Evolutionary conservation across 2,797 vertebrate genomes (phyloP), one percentile per base, ranked within the genome.

Genomic region (Serranus cabrilla): DNA sequence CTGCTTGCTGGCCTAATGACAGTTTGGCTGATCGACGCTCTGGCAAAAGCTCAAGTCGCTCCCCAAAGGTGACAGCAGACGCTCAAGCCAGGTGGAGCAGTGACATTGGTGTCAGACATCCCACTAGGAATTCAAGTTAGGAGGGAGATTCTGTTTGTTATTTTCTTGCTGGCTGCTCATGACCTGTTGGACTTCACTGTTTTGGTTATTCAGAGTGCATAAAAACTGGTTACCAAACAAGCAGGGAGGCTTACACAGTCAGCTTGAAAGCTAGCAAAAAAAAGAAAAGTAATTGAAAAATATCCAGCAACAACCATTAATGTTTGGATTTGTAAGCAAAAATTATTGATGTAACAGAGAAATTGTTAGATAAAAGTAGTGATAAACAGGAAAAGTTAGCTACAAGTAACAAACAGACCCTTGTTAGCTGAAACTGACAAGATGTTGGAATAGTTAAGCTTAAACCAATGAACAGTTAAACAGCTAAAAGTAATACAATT

Each of bases 21-120:
- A 54, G 82, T 82, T 88, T 86, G 86, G 87, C 84, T 80, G 87
- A 87, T 82, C 55, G 51, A 73, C 71, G 51, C 56, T 2, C 68
- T 85, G 87, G 87, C 83, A 66, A 42, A 50, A 31, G 66, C 77
- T 87, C 86, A 78, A 75, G 75, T 56, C 27, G 8, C 83, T 78
- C 68, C 86, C 83, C 56, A 77, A 86, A 91, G 89, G 88, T 87
- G 88, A 84, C 72, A 80, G 82, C 86, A 88, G 86, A 81, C 54
- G 80, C 77, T 78, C 61, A 37, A 63, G 82, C 78, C 91, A 91
- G 90, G 87, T 91, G 86, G 86, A 87, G 82, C 80, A 14, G 65
- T 84, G 83, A 87, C 86, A 81, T 2, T 52, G 51, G 79, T 88
- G 87, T 89, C 84, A 91, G 76, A 81, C 80, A 2, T 68, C 71